Evolutionary conservation across 2,797 vertebrate species (phyloP).

Genomic region (Cyprinodon diabolis): DNA sequence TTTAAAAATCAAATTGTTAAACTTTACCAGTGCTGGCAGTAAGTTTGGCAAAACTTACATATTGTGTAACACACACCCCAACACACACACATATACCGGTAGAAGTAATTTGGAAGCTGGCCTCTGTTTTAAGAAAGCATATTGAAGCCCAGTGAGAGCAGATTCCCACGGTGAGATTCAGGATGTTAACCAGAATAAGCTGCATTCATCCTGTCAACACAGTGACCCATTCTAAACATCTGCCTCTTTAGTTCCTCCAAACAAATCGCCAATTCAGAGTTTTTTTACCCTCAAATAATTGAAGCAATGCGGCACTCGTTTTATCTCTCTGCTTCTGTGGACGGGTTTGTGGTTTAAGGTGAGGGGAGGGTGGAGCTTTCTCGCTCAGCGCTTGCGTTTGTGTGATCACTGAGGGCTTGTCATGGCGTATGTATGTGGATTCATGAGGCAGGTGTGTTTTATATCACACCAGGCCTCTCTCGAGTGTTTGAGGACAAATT

Average conservation of each 20-base stretch:
- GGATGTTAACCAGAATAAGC: conserved; percentile 51
- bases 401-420: conserved; percentile 23
- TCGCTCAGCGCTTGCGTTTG: conserved; percentile 35
- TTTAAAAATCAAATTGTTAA: background rate
- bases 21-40: conserved; percentile 1
- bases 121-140: conserved; percentile 61
- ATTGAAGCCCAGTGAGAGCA: conserved; percentile 70
- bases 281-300: conserved; percentile 22
- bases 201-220: conserved; percentile 31
- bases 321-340: conserved; percentile 44
- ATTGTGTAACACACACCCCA: conserved; percentile 1
- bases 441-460: conserved; percentile 31
- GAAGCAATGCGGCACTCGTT: conserved; percentile 4
- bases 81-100: conserved; percentile 1
- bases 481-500: conserved; percentile 5
- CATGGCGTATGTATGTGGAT: conserved; percentile 12
- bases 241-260: conserved; percentile 14
- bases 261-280: conserved; percentile 3
- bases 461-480: conserved; percentile 15
- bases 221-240: conserved; percentile 34
- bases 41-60: conserved; percentile 15
- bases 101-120: conserved; percentile 29
- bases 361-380: conserved; percentile 57
- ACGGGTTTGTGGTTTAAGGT: conserved; percentile 58
- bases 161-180: conserved; percentile 49